Base-by-base conservation (phyloP, 2,797 vertebrate species). In the Triplophysa yarkandensis region DNA sequence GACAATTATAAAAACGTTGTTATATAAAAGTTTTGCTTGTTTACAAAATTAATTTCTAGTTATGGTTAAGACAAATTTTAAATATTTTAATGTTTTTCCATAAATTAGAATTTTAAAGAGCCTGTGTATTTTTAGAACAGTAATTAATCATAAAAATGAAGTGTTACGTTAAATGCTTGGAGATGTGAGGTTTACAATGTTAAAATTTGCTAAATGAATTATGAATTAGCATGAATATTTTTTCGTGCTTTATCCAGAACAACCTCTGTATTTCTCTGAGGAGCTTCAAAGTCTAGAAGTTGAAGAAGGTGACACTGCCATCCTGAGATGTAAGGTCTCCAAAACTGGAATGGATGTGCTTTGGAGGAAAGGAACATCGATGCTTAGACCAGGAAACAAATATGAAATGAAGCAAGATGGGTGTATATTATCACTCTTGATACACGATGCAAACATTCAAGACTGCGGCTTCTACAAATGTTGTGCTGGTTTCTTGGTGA, bases 391-490 rank as follows among this genome's bases (percentile, higher is more conserved):
- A 0, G 87, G 91, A 11, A 92, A 86, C 28, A 95, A 90, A 85
- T 91, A 94, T 0, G 90, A 95, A 71, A 88, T 95, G 21, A 77
- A 87, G 25, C 91, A 92, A 4, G 90, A 91, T 2, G 91, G 91
- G 16, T 90, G 81, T 21, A 89, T 85, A 28, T 88, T 94, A 17
- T 87, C 77, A 7, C 92, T 98, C 16, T 69, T 92, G 55, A 58
- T 58, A 58, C 91, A 77, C 3, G 88, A 90, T 1, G 90, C 95
- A 66, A 92, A 86, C 4, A 63, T 73, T 0, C 93, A 94, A 44
- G 96, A 98, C 84, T 91, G 93, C 52, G 95, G 92, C 4, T 86
- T 82, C 4, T 98, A 96, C 74, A 85, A 77, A 1, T 97, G 95
- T 67, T 79, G 90, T 73, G 87, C 89, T 32, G 89, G 88, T 62